Conservation (phyloP, 2,797 vertebrate genomes). For the Huso huso region DNA sequence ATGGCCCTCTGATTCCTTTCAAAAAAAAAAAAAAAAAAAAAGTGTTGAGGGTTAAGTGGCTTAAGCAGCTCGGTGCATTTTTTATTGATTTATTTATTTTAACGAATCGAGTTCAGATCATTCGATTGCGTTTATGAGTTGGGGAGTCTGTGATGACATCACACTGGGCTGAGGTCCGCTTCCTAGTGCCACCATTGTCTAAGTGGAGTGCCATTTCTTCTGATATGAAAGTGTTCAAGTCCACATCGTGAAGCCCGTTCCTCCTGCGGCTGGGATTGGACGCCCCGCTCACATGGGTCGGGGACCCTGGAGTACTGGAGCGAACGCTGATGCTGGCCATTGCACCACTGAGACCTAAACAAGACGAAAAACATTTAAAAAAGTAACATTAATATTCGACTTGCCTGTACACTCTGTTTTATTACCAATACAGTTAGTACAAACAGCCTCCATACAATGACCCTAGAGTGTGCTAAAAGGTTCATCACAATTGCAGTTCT, state of each 20-base stretch:
- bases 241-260: constrained; percentile 96
- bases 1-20: no score
- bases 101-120: constrained; percentile 74
- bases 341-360: constrained; percentile 87
- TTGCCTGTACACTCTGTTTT: no score
- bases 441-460: no score
- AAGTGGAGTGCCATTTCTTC: constrained; percentile 99
- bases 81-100: constrained; percentile 34
- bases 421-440: no score
- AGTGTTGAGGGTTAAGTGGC: constrained; percentile 84
- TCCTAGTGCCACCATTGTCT: constrained; percentile 92
- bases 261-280: constrained; percentile 86
- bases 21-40: constrained; percentile 10
- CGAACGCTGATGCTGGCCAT: constrained; percentile 98
- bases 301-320: constrained; percentile 90
- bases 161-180: constrained; percentile 97
- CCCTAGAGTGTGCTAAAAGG: no score
- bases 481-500: no score
- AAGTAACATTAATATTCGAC: no score
- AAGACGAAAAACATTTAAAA: no score
- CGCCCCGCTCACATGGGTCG: constrained; percentile 89
- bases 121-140: constrained; percentile 99
- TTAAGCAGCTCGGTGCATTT: constrained; percentile 78
- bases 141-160: constrained; percentile 98
- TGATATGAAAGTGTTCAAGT: constrained; percentile 99